phyloP scores from a whole-genome alignment of 2,797 vertebrate species.

The Tachyglossus aculeatus region DNA sequence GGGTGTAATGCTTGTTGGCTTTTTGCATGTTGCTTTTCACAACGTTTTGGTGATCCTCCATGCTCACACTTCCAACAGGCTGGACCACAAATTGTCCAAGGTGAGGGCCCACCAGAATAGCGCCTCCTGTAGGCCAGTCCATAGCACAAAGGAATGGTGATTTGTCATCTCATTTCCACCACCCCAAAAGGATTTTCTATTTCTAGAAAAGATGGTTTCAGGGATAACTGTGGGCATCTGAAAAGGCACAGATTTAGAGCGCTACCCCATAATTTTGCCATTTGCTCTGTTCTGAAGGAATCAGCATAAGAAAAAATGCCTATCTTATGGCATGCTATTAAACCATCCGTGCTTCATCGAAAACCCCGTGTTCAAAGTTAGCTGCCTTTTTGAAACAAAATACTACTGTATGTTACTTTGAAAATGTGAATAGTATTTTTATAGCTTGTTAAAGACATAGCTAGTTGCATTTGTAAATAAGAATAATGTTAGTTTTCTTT shows the following conservation, averaged over 20 bases:
- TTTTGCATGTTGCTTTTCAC: conserved; percentile 10
- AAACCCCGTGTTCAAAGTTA: conserved; percentile 78
- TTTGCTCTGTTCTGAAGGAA: conserved; percentile 5
- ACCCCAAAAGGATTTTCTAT: conserved; percentile 7
- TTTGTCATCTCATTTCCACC: background rate
- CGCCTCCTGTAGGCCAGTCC: background rate
- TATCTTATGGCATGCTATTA: conserved; percentile 57
- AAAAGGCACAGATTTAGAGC: conserved; percentile 27
- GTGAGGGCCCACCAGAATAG: background rate
- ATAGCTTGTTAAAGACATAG: conserved; percentile 89
- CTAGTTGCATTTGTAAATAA: conserved; percentile 92
- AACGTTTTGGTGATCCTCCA: background rate
- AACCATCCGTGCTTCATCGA: conserved; percentile 57
- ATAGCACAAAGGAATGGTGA: background rate
- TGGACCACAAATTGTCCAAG: no score
- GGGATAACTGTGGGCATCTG: background rate
- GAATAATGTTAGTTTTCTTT: conserved; percentile 80
- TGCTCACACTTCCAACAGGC: no score
- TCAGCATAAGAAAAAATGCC: conserved; percentile 37
- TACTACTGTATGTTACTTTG: conserved; percentile 88
- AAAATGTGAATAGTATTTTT: conserved; percentile 99
- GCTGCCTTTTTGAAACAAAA: conserved; percentile 79
- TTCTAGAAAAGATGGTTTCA: background rate
- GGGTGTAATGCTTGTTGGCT: background rate
- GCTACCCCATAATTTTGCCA: conserved; percentile 1